Conservation (phyloP, 2,797 vertebrate genomes). For the Coregonus suidteri region DNA sequence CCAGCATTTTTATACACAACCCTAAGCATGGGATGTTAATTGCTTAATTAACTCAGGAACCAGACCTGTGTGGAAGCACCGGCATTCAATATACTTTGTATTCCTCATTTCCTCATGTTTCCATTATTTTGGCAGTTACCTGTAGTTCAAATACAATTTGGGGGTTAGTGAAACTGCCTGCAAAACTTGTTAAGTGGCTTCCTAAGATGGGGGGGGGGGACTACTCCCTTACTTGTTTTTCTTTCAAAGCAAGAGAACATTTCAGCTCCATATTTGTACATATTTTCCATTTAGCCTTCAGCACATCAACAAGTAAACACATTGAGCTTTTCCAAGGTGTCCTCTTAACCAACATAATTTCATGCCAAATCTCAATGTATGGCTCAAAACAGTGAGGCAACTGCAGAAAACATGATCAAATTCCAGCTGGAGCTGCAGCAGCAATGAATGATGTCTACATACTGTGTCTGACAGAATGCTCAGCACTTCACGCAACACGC, state of each 20-base stretch:
- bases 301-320: not conserved
- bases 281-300: not conserved
- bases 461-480: not conserved
- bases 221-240: not conserved
- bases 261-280: not conserved
- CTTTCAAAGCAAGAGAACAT: not conserved
- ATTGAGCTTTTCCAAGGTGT: not conserved
- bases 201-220: not conserved
- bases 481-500: not conserved
- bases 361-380: not conserved
- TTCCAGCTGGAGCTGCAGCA: not conserved
- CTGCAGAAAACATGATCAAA: not conserved
- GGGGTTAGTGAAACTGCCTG: too few species aligned
- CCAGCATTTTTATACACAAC: too few species aligned
- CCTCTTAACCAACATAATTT: not conserved
- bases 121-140: too few species aligned
- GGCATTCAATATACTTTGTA: too few species aligned
- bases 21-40: too few species aligned
- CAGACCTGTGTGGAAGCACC: too few species aligned
- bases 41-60: too few species aligned
- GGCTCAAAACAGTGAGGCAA: not conserved
- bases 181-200: too few species aligned
- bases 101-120: too few species aligned
- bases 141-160: too few species aligned
- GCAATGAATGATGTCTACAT: not conserved